A percentile compares a stretch with the other conserved stretches of the same genome.
phyloP scores from a whole-genome alignment of 2,797 vertebrate genomes.

The Borostomias antarcticus region DNA sequence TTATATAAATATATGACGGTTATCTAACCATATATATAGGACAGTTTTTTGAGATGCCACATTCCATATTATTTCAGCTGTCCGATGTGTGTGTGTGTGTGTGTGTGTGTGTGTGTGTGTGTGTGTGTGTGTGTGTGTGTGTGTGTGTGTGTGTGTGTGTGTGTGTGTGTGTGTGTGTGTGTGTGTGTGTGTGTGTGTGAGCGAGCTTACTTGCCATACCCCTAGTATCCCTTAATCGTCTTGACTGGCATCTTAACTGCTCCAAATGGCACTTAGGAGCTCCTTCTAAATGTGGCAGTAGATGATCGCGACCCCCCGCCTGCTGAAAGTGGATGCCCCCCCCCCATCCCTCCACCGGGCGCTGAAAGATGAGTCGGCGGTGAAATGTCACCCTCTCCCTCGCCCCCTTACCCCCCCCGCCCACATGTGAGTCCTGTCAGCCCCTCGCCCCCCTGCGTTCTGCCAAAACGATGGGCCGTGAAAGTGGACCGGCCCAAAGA shows the following conservation, averaged over 20 bases:
- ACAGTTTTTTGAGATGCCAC: too few relatives aligned
- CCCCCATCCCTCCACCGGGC: too few relatives aligned
- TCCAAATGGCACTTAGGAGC: not conserved
- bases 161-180: too few relatives aligned
- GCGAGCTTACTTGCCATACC: too few relatives aligned
- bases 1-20: too few relatives aligned
- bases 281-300: not conserved
- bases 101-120: not conserved
- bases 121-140: not conserved
- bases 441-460: not conserved
- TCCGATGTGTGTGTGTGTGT: not conserved
- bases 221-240: not conserved
- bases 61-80: too few relatives aligned
- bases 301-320: not conserved
- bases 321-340: not conserved
- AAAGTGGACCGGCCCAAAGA: too few relatives aligned
- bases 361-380: too few relatives aligned
- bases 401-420: not conserved
- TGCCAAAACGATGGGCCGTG: slow-evolving; percentile 3
- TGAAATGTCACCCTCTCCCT: not conserved
- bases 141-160: not conserved
- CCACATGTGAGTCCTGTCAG: not conserved
- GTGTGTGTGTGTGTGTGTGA: too few relatives aligned
- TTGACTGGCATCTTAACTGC: slow-evolving; percentile 8
- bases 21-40: too few relatives aligned